Conservation (phyloP, 2,888 invertebrate species). For the Stictocephala bisonia region DNA sequence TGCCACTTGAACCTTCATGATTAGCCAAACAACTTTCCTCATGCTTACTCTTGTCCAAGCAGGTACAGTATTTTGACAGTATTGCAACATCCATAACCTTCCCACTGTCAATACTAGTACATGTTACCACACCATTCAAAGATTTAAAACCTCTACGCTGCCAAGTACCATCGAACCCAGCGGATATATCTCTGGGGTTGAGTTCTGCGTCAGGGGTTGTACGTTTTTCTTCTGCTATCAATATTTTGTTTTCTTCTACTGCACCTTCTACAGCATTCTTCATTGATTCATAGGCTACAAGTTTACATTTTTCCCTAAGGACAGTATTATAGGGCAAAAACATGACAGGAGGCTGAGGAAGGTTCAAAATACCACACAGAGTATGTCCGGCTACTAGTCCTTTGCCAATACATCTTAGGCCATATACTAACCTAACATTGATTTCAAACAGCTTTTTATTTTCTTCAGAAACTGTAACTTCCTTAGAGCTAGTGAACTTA, state of each 20-base stretch:
- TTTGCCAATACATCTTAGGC: conserved; percentile 34
- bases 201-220: neutral
- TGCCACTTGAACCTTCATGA: conserved; percentile 47
- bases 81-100: conserved; percentile 48
- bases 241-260: conserved; percentile 15
- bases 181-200: conserved; percentile 11
- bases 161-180: conserved; percentile 49
- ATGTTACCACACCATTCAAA: conserved; percentile 49
- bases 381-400: conserved; percentile 20
- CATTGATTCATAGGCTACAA: conserved; percentile 23
- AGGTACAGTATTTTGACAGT: conserved; percentile 49
- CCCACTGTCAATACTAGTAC: conserved; percentile 49
- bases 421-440: conserved; percentile 36
- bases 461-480: conserved; percentile 21
- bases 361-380: conserved; percentile 29
- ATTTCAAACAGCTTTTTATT: conserved; percentile 35
- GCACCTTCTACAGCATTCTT: conserved; percentile 10
- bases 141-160: conserved; percentile 49
- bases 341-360: conserved; percentile 21
- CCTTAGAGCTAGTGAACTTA: conserved; percentile 21
- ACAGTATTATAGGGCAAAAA: conserved; percentile 20
- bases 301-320: conserved; percentile 1
- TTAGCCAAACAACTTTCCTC: conserved; percentile 47
- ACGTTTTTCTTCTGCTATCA: conserved; percentile 11
- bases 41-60: conserved; percentile 43